Percentiles rank a stretch among this genome's conserved stretches.
Conservation (phyloP, 1,140 invertebrate genomes). For the Drosophila sulfurigaster region DNA sequence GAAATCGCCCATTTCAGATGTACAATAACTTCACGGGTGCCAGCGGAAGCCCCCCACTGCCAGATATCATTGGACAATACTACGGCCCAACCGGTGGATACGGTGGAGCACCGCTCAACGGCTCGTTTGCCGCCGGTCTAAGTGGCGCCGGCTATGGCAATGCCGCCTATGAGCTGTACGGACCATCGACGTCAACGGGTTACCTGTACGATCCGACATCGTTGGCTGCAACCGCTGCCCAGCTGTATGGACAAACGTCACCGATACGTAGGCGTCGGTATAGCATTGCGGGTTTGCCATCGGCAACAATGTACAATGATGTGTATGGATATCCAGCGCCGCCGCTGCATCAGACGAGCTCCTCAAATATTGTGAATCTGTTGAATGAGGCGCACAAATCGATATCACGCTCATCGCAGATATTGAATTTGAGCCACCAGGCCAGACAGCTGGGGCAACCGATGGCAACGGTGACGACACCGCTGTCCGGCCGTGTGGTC, state of each 20-base stretch:
- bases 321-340: constrained; percentile 78
- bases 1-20: constrained; percentile 85
- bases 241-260: constrained; percentile 65
- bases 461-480: constrained; percentile 46
- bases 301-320: constrained; percentile 82
- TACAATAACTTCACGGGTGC: constrained; percentile 80
- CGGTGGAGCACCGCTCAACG: constrained; percentile 29
- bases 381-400: constrained; percentile 84
- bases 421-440: constrained; percentile 79
- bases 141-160: constrained; percentile 39
- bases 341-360: constrained; percentile 78
- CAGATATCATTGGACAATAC: constrained; percentile 83
- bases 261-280: constrained; percentile 81
- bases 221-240: constrained; percentile 56
- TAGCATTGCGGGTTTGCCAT: constrained; percentile 83
- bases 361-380: constrained; percentile 81
- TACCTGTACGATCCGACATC: constrained; percentile 54
- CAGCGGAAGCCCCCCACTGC: constrained; percentile 82
- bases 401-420: constrained; percentile 83
- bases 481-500: constrained; percentile 70
- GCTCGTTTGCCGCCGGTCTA: constrained; percentile 23
- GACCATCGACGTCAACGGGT: constrained; percentile 53
- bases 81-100: constrained; percentile 58
- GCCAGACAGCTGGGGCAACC: constrained; percentile 74
- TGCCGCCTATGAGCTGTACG: constrained; percentile 68